phyloP scores from a whole-genome alignment of 2,113 vertebrate species.

The Rhombomys opimus region DNA sequence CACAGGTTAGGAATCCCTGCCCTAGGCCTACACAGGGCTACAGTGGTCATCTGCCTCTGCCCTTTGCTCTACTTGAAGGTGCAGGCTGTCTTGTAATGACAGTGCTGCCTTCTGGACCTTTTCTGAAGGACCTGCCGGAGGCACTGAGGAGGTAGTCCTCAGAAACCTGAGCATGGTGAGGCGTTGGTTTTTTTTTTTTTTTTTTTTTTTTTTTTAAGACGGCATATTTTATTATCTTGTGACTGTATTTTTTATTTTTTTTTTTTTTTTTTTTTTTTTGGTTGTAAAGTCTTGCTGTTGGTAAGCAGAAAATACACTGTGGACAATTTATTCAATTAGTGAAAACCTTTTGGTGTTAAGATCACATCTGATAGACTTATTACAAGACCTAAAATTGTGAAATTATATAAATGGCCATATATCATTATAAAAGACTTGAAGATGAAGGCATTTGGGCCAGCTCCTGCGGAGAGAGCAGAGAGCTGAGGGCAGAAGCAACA shows the following conservation, averaged over 20 bases:
- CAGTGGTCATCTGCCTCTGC: not conserved
- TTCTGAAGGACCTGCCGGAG: not conserved
- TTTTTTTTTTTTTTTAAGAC: too few relatives aligned
- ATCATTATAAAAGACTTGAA: not conserved
- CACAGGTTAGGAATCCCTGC: not conserved
- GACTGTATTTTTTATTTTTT: rapidly evolving
- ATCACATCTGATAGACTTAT: not conserved
- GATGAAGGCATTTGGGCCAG: not conserved
- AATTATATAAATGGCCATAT: not conserved
- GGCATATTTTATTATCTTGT: too few relatives aligned
- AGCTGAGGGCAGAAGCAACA: not conserved
- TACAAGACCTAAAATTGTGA: not conserved
- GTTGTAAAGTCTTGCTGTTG: not conserved
- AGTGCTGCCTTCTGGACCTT: not conserved
- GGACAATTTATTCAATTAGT: not conserved
- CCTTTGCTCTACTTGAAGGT: not conserved
- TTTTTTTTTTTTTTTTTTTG: not conserved
- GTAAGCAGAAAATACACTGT: not conserved
- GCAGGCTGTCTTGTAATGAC: not conserved
- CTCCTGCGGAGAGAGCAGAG: not conserved
- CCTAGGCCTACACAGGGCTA: not conserved
- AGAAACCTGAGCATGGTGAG: not conserved
- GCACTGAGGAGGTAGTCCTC: not conserved
- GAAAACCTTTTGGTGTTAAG: not conserved
- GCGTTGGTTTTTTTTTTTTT: not conserved